A percentile compares a stretch with the other conserved stretches of the same genome.
These are phyloP conservation scores for Gasteruption jaculator DNA, from an alignment of 2,888 invertebrate species.

Conservation along the genomic window DNA sequence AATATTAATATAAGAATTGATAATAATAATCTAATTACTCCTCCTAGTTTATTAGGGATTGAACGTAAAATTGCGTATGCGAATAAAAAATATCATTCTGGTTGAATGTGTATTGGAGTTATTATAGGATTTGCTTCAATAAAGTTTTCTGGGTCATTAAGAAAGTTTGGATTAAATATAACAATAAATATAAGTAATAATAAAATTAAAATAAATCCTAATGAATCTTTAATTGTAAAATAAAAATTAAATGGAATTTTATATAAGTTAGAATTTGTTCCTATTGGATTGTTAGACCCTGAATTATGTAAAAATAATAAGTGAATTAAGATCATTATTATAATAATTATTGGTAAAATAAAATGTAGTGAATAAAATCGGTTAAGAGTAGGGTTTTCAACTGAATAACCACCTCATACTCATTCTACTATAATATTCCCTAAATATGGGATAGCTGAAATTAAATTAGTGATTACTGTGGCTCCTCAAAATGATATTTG, in stretches of 20 bases:
- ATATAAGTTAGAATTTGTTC: constrained; percentile 61
- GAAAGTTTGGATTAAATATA: constrained; percentile 57
- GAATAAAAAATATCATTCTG: constrained; percentile 82
- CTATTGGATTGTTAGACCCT: constrained; percentile 66
- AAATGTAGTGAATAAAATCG: constrained; percentile 76
- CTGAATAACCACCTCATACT: constrained; percentile 73
- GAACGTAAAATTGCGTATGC: constrained; percentile 77
- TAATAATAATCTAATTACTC: constrained; percentile 63
- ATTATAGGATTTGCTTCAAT: constrained; percentile 65
- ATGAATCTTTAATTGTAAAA: constrained; percentile 62
- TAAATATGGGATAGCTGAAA: constrained; percentile 69
- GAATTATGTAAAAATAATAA: constrained; percentile 64
- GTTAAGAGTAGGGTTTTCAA: constrained; percentile 70
- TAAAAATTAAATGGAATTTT: constrained; percentile 69
- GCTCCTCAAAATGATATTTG: constrained; percentile 82
- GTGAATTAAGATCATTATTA: constrained; percentile 61
- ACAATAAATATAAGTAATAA: constrained; percentile 54
- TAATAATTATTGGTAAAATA: constrained; percentile 66
- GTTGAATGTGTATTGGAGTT: constrained; percentile 74
- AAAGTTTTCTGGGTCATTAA: constrained; percentile 73
- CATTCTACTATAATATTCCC: constrained; percentile 63
- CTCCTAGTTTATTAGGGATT: constrained; percentile 76
- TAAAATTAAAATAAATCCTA: constrained; percentile 59
- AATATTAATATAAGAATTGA: constrained; percentile 67
- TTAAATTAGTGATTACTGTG: constrained; percentile 72